phyloP scores from a whole-genome alignment of 2,888 invertebrate species.

The Chorisops tibialis region DNA sequence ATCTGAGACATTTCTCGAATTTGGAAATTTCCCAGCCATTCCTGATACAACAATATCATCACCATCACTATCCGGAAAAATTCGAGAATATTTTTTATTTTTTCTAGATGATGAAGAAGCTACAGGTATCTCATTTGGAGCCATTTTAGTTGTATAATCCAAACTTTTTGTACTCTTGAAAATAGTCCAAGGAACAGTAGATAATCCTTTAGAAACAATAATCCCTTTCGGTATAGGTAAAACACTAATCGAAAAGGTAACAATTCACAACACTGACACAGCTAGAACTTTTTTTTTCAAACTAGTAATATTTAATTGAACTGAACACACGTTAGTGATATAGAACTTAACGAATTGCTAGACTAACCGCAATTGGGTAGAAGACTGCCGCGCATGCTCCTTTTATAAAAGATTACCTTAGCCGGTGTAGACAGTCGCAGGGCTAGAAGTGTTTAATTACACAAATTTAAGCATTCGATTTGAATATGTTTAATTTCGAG shows the following conservation, averaged over 20 bases:
- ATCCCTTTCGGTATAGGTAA: too few relatives aligned
- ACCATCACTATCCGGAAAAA: constrained; percentile 48
- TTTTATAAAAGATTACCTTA: constrained; percentile 39
- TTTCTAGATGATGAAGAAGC: background rate
- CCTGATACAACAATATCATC: constrained; percentile 60
- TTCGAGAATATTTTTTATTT: constrained; percentile 42
- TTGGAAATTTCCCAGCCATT: constrained; percentile 63
- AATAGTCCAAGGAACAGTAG: background rate
- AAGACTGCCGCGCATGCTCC: constrained; percentile 32
- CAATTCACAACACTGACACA: background rate
- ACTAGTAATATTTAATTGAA: background rate
- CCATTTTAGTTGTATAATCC: constrained; percentile 27
- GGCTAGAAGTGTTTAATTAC: background rate
- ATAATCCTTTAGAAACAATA: background rate
- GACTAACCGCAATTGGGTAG: constrained; percentile 43
- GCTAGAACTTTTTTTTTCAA: background rate
- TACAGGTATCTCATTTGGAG: constrained; percentile 27
- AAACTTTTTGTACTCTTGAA: background rate
- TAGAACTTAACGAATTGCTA: constrained; percentile 40
- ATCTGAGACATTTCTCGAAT: constrained; percentile 60
- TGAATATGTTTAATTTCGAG: background rate
- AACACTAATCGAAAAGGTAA: too few relatives aligned
- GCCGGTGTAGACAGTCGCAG: background rate
- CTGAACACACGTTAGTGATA: background rate
- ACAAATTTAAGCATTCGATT: background rate